Percentiles rank a stretch among this genome's conserved stretches.
phyloP scores from a whole-genome alignment of 2,113 vertebrate genomes.

The Rhea americana region DNA sequence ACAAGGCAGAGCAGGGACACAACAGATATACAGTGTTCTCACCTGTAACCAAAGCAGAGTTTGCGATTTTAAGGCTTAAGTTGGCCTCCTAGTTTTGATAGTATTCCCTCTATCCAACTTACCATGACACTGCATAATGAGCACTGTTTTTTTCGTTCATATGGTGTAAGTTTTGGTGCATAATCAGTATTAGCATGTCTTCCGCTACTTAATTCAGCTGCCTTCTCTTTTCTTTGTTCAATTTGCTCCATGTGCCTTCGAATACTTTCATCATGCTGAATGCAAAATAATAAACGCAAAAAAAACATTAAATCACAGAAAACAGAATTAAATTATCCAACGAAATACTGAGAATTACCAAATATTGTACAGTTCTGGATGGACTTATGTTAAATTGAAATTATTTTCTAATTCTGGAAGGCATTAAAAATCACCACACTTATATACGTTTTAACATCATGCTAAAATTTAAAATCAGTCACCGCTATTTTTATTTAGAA shows the following conservation, averaged over 20 bases:
- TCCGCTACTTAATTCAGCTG: constrained; percentile 96
- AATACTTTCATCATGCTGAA: constrained; percentile 95
- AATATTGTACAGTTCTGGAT: not conserved
- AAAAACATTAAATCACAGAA: not conserved
- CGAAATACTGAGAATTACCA: not conserved
- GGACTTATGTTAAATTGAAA: not conserved
- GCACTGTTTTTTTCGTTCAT: constrained; percentile 96
- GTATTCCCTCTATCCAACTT: constrained; percentile 17
- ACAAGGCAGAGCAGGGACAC: not conserved
- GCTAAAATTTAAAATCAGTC: not conserved
- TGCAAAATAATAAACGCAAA: not conserved
- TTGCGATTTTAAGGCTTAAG: not conserved
- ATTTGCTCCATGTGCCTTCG: constrained; percentile 98
- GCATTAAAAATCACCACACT: not conserved
- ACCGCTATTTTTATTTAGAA: not conserved
- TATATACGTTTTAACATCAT: not conserved
- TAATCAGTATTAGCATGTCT: constrained; percentile 95
- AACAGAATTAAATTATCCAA: not conserved
- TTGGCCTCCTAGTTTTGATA: not conserved
- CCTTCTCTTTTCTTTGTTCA: constrained; percentile 97
- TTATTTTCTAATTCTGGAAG: not conserved
- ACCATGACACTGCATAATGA: constrained; percentile 90
- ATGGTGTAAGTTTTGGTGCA: constrained; percentile 96
- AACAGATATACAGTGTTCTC: not conserved
- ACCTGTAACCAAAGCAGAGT: not conserved